Base-by-base conservation (phyloP, 2,797 vertebrate genomes). In the Catharus ustulatus region DNA sequence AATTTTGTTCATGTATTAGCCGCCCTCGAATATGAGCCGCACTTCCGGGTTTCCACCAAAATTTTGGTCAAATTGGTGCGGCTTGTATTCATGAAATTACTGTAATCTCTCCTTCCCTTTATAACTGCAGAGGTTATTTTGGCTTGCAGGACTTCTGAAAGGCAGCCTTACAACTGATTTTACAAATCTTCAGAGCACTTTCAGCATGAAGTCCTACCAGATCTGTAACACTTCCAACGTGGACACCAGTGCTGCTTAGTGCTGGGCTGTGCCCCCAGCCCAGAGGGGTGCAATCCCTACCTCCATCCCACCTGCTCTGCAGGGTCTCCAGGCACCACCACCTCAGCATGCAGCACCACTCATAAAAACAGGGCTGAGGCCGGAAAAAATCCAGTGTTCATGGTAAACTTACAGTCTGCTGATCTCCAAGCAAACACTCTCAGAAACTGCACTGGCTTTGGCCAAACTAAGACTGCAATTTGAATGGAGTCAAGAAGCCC, bases 181-280 rank as follows among this genome's bases (percentile, higher is more conserved):
- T 32, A 55, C 30, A 62, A 10, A 43, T 36, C 51, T n/a, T 38
- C 6, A 66, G 77, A 42, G 43, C 4, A 23, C 30, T 15, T 40
- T 59, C 54, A 62, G 27, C 54, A 73, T n/a, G 9, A 68, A 75
- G 45, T 19, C 29, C 58, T 16, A 40, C 26, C 30, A 51, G 51
- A 21, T 0, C 5, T 1, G 2, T 9, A 48, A 48, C 43, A 7
- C 10, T 21, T 52, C 30, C n/a, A 20, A 49, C 46, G 52, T 2
- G 8, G 18, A 3, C 22, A 42, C 5, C 3, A 0, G 19, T 0
- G 11, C 29, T 19, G 24, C 1, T 1, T 0, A 26, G 51, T 12
- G 16, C 71, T 46, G 83, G 19, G 29, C 8, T 16, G 7, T 12
- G 15, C 43, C 5, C 48, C 18, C 78, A 74, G 68, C 26, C 40